phyloP scores from a whole-genome alignment of 2,888 invertebrate genomes.

The Hedya salicella region DNA sequence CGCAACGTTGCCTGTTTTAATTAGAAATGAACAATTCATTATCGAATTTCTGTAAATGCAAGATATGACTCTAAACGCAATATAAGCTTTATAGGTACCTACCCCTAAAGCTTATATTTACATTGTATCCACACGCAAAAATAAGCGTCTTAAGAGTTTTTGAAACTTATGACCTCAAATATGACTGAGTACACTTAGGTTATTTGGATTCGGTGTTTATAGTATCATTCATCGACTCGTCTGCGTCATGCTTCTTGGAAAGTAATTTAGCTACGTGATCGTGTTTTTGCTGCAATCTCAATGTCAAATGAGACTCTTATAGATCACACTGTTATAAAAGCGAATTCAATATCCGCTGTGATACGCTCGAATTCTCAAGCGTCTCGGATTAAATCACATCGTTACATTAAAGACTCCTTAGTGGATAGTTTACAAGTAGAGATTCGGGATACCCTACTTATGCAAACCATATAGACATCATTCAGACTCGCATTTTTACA shows the following conservation, averaged over 20 bases:
- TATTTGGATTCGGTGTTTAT: conserved; percentile 9
- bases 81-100: no score
- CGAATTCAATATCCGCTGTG: not conserved
- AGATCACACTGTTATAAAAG: conserved; percentile 6
- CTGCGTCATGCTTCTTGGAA: conserved; percentile 31
- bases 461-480: no score
- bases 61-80: no score
- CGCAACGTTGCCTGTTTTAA: no score
- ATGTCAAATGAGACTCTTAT: conserved; percentile 20
- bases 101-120: no score
- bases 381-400: not conserved
- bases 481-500: no score
- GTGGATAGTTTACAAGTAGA: no score
- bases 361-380: not conserved
- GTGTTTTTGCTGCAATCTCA: conserved; percentile 30
- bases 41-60: no score
- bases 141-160: not conserved
- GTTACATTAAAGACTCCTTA: no score
- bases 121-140: no score
- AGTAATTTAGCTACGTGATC: conserved; percentile 8
- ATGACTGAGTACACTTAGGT: not conserved
- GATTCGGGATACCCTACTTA: no score
- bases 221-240: conserved; percentile 23
- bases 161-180: not conserved
- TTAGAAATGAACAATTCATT: no score